Evolutionary conservation across 2,888 invertebrate species (phyloP).

Genomic region (Perizoma flavofasciatum): DNA sequence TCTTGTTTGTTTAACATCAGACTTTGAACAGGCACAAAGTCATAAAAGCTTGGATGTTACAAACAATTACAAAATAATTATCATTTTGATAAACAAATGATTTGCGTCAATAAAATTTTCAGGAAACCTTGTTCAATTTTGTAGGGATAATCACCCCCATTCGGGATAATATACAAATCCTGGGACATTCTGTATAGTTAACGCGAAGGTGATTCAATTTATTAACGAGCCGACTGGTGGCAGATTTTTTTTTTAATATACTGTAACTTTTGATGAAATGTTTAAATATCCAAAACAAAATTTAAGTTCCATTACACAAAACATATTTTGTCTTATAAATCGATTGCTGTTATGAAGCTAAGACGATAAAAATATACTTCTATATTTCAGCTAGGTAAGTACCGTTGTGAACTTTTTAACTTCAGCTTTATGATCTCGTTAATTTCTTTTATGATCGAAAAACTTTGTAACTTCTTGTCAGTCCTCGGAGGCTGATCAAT

Average conservation of each 20-base stretch:
- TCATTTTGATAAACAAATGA: too few relatives aligned
- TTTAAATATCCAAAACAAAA: too few relatives aligned
- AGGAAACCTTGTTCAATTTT: too few relatives aligned
- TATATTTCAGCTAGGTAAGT: too few relatives aligned
- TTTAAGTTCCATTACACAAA: not conserved
- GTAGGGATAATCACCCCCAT: too few relatives aligned
- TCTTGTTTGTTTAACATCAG: too few relatives aligned
- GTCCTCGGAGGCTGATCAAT: conserved; percentile 18
- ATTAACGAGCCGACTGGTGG: conserved; percentile 53
- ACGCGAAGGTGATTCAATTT: conserved; percentile 62
- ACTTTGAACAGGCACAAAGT: too few relatives aligned
- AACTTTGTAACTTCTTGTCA: conserved; percentile 16
- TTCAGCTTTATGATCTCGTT: conserved; percentile 7
- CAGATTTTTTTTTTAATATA: conserved; percentile 38
- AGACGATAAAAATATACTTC: not conserved
- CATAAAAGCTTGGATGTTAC: too few relatives aligned
- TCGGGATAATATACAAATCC: too few relatives aligned
- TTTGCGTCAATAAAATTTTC: too few relatives aligned
- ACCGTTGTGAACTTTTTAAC: not conserved
- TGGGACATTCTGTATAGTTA: conserved; percentile 46
- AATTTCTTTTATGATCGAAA: conserved; percentile 20
- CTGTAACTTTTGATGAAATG: not conserved
- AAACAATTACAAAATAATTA: too few relatives aligned
- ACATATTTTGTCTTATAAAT: too few relatives aligned
- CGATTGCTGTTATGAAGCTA: not conserved